phyloP scores from a whole-genome alignment of 1,140 invertebrate species.

The Chironomus striatipennis region DNA sequence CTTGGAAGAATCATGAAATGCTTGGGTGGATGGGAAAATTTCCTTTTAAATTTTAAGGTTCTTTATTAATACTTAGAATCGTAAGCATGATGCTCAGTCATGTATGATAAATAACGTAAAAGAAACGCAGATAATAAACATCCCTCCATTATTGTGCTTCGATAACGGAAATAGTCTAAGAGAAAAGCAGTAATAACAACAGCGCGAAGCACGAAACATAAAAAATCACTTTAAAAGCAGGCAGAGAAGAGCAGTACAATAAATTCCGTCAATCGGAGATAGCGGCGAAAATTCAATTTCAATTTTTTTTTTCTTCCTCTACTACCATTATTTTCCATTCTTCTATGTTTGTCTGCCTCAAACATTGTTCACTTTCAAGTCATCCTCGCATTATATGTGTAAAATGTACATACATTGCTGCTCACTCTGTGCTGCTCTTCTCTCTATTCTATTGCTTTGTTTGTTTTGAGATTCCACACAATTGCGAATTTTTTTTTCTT shows the following conservation, averaged over 20 bases:
- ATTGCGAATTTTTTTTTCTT: not conserved
- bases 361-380: slow-evolving; percentile 13
- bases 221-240: too few species aligned
- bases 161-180: too few species aligned
- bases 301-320: not conserved
- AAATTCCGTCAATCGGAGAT: not conserved
- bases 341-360: slow-evolving; percentile 3
- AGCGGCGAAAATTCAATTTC: not conserved
- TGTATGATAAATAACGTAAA: too few species aligned
- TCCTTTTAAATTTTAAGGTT: too few species aligned
- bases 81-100: too few species aligned
- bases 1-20: too few species aligned
- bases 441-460: not conserved
- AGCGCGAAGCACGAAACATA: too few species aligned
- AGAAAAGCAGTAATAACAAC: too few species aligned
- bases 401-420: not conserved
- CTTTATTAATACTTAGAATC: too few species aligned
- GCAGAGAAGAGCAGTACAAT: not conserved
- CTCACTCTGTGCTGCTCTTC: not conserved
- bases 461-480: slow-evolving; percentile 13
- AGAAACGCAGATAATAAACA: too few species aligned
- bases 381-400: not conserved
- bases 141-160: too few species aligned
- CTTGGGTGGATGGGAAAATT: too few species aligned
- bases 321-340: not conserved